Percentiles rank a stretch among this genome's conserved stretches.
These are phyloP conservation scores for Otis tarda DNA, from an alignment of 2,113 vertebrate species.

Conservation along the genomic window DNA sequence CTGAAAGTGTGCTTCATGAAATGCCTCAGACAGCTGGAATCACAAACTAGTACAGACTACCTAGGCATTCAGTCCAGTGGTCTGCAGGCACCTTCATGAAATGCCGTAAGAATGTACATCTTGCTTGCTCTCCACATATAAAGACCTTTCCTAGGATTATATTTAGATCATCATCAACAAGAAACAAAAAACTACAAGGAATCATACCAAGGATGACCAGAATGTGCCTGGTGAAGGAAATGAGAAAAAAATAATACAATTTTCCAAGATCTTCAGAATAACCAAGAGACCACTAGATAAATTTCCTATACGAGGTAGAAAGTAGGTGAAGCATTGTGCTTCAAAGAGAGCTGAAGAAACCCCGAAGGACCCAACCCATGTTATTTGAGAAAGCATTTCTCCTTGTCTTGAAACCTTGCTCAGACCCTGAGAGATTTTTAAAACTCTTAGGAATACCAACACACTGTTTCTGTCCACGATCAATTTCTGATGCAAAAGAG, in stretches of 20 bases:
- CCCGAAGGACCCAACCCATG: rapidly evolving
- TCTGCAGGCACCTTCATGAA: background rate
- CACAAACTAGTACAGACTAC: background rate
- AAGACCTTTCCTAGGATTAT: rapidly evolving
- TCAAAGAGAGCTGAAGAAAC: background rate
- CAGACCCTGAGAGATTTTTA: background rate
- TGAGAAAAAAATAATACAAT: background rate
- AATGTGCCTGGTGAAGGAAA: background rate
- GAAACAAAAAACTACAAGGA: rapidly evolving
- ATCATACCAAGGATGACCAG: background rate
- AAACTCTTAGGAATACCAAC: background rate
- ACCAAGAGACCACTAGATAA: background rate
- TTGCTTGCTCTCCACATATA: background rate
- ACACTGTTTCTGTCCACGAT: background rate
- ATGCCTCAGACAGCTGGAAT: background rate
- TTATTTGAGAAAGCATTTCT: background rate
- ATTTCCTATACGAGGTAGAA: background rate
- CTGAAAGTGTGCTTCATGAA: background rate
- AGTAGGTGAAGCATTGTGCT: background rate
- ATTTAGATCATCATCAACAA: background rate
- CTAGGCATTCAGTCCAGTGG: background rate
- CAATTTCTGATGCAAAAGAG: background rate
- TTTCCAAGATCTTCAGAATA: background rate
- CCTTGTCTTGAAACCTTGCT: background rate
- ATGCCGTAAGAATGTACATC: background rate